Base-by-base conservation (phyloP, 2,888 invertebrate genomes). In the Scelioninae gen. 1 region DNA sequence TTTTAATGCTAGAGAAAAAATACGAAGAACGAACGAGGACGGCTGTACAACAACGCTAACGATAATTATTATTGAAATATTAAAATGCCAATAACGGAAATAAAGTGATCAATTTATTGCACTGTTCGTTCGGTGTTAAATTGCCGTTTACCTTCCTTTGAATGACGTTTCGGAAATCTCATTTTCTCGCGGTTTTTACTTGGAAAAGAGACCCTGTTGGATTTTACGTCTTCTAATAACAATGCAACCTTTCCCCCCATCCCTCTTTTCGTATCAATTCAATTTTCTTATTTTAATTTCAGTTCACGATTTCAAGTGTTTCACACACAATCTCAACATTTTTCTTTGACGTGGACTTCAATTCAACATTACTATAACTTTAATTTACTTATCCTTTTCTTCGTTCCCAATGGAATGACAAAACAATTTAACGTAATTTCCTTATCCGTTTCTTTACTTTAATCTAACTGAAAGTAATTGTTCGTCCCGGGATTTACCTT, bases 41-140 rank as follows among this genome's bases (percentile, higher is more conserved):
- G 31, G 9, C 10, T 53, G 34, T 7, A 34, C 31, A 51, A 69
- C 53, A 65, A 68, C 60, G 62, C 62, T 53, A 38, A 62, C 68
- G 56, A 49, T 82, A 82, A 71, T 72, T 72, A 78, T 78, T 75
- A 75, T 56, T 69, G 74, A 66, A 75, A 60, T 55, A 78, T 78
- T 78, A 77, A 84, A 82, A 69, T 84, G 82, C 72, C 84, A 82
- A 84, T 82, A 82, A 82, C 65, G 60, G 68, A 62, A 77, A 74
- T 68, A 62, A 74, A 68, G 74, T 69, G 82, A 77, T 72, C 60
- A 68, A 62, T 74, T 77, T 51, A 76, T 77, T 34, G 71, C 63
- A 56, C 80, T 56, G 66, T 60, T 81, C 62, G 38, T 55, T 66
- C 16, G 31, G 23, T 51, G 62, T 68, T 53, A 32, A 75, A 75